Conservation (phyloP, 2,797 vertebrate species). For the Hirundo rustica region DNA sequence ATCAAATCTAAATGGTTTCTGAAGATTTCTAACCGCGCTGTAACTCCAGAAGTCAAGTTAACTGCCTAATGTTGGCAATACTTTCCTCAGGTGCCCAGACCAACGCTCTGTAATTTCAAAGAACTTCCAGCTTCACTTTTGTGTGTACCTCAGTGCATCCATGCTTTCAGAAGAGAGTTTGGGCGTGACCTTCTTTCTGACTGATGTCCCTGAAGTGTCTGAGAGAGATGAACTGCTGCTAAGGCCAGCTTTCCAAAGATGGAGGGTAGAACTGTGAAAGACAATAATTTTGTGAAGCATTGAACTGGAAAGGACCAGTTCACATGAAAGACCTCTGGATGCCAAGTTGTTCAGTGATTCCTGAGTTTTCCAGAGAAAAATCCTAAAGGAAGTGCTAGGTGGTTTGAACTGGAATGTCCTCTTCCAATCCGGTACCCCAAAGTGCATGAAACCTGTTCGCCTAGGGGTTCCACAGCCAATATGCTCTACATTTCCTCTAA, state of each 20-base stretch:
- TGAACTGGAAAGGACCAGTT: constrained; percentile 7
- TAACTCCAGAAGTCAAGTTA: neutral
- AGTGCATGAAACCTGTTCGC: neutral
- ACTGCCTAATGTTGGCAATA: neutral
- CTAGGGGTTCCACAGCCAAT: constrained; percentile 20
- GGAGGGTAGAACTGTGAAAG: neutral
- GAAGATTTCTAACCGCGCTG: neutral
- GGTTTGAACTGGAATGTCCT: neutral
- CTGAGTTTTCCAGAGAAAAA: neutral
- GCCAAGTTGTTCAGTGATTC: neutral
- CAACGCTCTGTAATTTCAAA: neutral
- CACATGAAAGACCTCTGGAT: neutral
- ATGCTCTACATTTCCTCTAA: constrained; percentile 28
- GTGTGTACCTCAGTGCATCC: neutral
- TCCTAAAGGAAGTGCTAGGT: neutral
- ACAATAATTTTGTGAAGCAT: neutral
- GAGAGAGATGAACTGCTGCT: neutral
- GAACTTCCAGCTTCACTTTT: neutral
- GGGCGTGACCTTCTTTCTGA: neutral
- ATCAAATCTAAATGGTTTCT: neutral
- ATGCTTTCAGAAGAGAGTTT: neutral
- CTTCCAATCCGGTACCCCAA: neutral
- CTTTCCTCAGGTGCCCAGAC: neutral
- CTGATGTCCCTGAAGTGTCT: neutral
- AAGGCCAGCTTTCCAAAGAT: neutral